Evolutionary conservation across 2,797 vertebrate genomes (phyloP).

Genomic region (Novumbra hubbsi): DNA sequence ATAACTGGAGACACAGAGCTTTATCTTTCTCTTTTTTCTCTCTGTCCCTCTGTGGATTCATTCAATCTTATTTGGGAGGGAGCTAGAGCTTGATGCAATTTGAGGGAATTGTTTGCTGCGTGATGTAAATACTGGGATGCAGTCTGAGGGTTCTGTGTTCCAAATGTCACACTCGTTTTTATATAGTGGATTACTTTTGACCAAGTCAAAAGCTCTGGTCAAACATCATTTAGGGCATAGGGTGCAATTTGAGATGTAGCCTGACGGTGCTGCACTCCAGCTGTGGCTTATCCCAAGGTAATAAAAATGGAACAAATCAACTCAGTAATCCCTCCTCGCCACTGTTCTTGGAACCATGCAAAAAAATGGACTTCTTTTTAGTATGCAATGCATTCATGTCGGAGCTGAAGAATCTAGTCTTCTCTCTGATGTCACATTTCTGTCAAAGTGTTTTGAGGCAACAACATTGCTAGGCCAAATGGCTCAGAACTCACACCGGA

Average conservation of each 20-base stretch:
- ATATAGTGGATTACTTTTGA: neutral
- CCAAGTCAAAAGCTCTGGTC: neutral
- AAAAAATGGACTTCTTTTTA: constrained; percentile 53
- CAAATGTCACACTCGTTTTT: neutral
- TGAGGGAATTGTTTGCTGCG: constrained; percentile 2
- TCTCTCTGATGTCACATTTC: constrained; percentile 12
- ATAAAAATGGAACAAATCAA: constrained; percentile 78
- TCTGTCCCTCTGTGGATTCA: constrained; percentile 47
- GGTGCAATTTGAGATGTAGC: constrained; percentile 59
- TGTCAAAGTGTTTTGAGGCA: neutral
- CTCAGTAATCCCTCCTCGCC: constrained; percentile 71
- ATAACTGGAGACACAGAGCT: constrained; percentile 49
- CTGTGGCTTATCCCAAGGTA: constrained; percentile 79
- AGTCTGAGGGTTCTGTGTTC: neutral
- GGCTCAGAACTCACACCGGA: neutral
- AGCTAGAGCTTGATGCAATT: constrained; percentile 5
- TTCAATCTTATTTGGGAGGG: constrained; percentile 70
- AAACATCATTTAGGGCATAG: neutral
- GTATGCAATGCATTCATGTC: constrained; percentile 48
- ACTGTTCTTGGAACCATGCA: constrained; percentile 71
- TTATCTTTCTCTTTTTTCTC: constrained; percentile 34
- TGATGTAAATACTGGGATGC: constrained; percentile 4
- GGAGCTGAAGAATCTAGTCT: constrained; percentile 44
- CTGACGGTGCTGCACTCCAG: constrained; percentile 73
- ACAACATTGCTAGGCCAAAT: neutral